phyloP scores from a whole-genome alignment of 2,888 invertebrate species.

The Lasioglossum figueresi region DNA sequence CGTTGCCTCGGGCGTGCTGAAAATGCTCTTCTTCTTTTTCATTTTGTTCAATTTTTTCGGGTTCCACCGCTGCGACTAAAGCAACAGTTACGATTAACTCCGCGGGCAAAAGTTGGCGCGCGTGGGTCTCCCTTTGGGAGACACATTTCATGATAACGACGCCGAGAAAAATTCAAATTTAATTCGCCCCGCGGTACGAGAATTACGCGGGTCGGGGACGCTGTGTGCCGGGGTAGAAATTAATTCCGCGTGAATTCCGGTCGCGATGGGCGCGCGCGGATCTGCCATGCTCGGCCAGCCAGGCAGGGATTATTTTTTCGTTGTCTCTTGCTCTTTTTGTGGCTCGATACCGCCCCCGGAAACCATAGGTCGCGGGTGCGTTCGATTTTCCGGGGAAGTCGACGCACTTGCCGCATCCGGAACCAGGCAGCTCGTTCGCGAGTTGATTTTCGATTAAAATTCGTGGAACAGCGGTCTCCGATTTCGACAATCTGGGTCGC shows the following conservation, averaged over 20 bases:
- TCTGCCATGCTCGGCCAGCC: not conserved
- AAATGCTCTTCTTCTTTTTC: not conserved
- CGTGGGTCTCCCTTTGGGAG: constrained; percentile 38
- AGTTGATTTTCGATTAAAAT: constrained; percentile 54
- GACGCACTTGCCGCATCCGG: constrained; percentile 16
- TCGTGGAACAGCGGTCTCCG: constrained; percentile 17
- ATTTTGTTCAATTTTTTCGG: constrained; percentile 9
- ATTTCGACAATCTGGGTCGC: constrained; percentile 46
- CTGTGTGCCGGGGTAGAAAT: constrained; percentile 24
- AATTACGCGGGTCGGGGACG: constrained; percentile 32
- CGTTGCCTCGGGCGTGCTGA: constrained; percentile 9
- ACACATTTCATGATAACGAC: constrained; percentile 54
- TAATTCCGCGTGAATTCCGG: constrained; percentile 45
- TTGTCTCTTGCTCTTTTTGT: not conserved
- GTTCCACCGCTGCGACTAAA: constrained; percentile 1
- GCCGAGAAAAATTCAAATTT: constrained; percentile 52
- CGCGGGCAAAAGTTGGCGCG: constrained; percentile 49
- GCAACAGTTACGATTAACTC: constrained; percentile 60
- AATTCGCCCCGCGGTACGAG: constrained; percentile 35
- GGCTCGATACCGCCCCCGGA: not conserved
- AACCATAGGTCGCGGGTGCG: not conserved
- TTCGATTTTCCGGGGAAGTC: constrained; percentile 12
- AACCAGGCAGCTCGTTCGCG: constrained; percentile 18
- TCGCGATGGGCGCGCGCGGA: constrained; percentile 9
- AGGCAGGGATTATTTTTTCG: not conserved